Evolutionary conservation across 2,113 vertebrate species (phyloP), one percentile per base, ranked within the genome.

Genomic region (Cairina moschata): DNA sequence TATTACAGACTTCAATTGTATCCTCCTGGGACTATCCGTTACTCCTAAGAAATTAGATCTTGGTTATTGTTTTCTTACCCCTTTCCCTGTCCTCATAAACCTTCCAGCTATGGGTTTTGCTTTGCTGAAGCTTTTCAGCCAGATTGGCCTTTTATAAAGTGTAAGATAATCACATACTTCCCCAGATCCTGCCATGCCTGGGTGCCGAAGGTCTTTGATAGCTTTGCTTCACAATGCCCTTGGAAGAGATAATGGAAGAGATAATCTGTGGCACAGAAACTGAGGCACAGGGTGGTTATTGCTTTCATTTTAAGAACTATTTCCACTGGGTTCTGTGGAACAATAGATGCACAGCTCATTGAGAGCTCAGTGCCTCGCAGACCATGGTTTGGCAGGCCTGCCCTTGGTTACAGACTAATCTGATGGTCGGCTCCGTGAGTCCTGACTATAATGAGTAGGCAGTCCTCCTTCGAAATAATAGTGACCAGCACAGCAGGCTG

Each of bases 21-120:
- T 31, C 88, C 95, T 94, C 83, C 95, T 22, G 16, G 48, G 60
- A 71, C 78, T 74, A 65, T 92, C 96, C 84, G 71, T 44, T 93
- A 86, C 95, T 93, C 93, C 88, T 52, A 25, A 44, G 96, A 97
- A 97, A 97, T 90, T 63, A 86, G 95, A 97, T 93, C 96, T 77
- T 7, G 6, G 2, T 46, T 91, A 5, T 94, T 96, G 95, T 95
- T 95, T 92, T 88, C 72, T 88, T 95, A 83, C 65, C 82, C 95
- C 73, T 84, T 95, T 87, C 68, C 92, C 78, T 83, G 89, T 94
- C 93, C 96, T 91, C 94, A 54, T 48, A 89, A 97, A 80, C 76
- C 92, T 85, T n/a, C 93, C 60, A 29, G 52, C 67, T 73, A 12
- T 1, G 23, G 72, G 31, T n/a, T 88, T 48, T 36, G 52, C 79